phyloP scores from a whole-genome alignment of 2,113 vertebrate genomes.

The Tyto alba region DNA sequence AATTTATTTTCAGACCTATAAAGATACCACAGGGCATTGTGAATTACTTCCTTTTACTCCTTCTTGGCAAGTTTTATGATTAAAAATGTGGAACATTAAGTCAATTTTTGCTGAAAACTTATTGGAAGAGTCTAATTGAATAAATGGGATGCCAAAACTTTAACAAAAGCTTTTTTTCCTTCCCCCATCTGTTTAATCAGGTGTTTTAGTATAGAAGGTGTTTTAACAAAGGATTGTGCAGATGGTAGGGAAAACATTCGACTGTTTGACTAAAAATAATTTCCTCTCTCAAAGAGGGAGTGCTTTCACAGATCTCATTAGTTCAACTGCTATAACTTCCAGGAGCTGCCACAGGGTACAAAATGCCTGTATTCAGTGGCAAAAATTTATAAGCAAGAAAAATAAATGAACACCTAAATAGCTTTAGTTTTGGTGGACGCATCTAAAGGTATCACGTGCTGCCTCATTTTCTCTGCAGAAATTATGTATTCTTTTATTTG shows the following conservation, averaged over 20 bases:
- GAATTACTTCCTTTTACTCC: not conserved
- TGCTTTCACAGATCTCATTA: conserved; percentile 12
- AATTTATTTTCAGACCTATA: not conserved
- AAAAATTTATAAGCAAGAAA: not conserved
- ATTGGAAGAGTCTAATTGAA: conserved; percentile 5
- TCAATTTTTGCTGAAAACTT: not conserved
- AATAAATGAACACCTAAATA: not conserved
- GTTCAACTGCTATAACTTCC: conserved; percentile 22
- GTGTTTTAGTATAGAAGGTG: conserved; percentile 33
- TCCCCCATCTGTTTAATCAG: conserved; percentile 52
- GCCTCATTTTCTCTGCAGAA: not conserved
- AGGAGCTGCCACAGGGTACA: conserved; percentile 9
- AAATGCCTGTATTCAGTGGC: not conserved
- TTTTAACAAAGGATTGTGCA: conserved; percentile 52
- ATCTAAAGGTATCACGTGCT: not conserved
- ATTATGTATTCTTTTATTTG: not conserved
- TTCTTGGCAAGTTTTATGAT: not conserved
- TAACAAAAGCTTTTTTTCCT: conserved; percentile 36
- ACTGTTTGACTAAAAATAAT: conserved; percentile 43
- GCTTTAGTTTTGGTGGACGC: fast-evolving
- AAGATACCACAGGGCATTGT: not conserved
- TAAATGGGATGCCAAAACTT: not conserved
- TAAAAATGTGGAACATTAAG: not conserved
- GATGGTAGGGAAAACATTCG: conserved; percentile 27
- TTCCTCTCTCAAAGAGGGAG: conserved; percentile 42